Percentiles rank a stretch among this genome's conserved stretches.
phyloP scores from a whole-genome alignment of 2,888 invertebrate genomes.

The Cephus runcator region DNA sequence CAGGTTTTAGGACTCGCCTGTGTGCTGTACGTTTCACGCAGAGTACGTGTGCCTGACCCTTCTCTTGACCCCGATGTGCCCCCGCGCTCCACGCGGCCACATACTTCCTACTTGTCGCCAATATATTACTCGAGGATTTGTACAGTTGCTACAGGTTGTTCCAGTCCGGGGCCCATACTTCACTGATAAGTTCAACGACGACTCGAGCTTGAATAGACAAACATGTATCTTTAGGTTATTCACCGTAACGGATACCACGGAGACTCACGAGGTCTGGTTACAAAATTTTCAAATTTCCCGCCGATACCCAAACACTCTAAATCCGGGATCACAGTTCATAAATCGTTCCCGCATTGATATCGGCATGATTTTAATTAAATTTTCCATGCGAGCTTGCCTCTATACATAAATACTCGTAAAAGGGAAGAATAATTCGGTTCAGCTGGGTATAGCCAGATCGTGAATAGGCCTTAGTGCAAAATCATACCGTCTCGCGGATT shows the following conservation, averaged over 20 bases:
- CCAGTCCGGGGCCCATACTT: neutral
- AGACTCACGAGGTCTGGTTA: neutral
- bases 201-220: neutral
- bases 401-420: neutral
- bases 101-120: neutral
- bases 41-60: slow-evolving; percentile 6
- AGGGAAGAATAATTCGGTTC: neutral
- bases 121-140: neutral
- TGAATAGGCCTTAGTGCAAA: neutral
- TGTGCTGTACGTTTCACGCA: neutral
- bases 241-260: neutral
- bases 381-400: neutral
- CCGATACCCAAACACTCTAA: neutral
- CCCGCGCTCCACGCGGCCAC: neutral
- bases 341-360: neutral
- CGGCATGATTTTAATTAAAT: neutral
- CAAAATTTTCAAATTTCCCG: neutral
- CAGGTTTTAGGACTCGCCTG: slow-evolving; percentile 8
- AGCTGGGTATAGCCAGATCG: neutral
- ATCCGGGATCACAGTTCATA: neutral
- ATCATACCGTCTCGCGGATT: slow-evolving; percentile 46
- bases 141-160: neutral
- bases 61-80: slow-evolving; percentile 1
- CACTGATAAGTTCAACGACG: neutral
- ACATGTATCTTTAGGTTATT: neutral